These are phyloP conservation scores for Boloria selene DNA, from an alignment of 2,888 invertebrate genomes.

Conservation along the genomic window DNA sequence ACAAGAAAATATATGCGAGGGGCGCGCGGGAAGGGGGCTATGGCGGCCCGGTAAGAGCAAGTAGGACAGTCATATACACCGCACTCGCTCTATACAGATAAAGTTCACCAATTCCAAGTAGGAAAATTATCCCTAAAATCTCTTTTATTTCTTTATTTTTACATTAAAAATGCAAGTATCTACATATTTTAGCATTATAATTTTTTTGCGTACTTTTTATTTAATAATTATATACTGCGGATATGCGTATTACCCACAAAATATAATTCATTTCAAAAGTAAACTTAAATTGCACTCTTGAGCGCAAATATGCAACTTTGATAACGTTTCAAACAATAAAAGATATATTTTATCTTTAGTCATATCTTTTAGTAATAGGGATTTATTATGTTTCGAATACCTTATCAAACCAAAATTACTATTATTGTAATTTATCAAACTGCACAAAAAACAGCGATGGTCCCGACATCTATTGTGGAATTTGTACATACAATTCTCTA, in stretches of 20 bases:
- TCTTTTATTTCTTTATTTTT: slow-evolving; percentile 49
- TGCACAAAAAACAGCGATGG: not conserved
- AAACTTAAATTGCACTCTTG: not conserved
- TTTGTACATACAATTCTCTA: not conserved
- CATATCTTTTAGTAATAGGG: not conserved
- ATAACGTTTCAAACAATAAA: slow-evolving; percentile 2
- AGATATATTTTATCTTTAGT: not conserved
- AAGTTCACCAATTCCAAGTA: slow-evolving; percentile 63
- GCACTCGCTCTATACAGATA: slow-evolving; percentile 55
- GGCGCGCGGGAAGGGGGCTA: slow-evolving; percentile 49
- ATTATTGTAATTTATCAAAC: not conserved
- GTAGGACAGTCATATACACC: slow-evolving; percentile 43
- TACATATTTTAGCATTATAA: too few species aligned
- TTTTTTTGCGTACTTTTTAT: too few species aligned
- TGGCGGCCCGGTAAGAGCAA: slow-evolving; percentile 45
- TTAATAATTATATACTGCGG: too few species aligned
- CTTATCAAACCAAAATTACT: slow-evolving; percentile 5
- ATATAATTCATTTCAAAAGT: too few species aligned
- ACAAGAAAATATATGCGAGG: slow-evolving; percentile 66
- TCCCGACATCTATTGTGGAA: not conserved
- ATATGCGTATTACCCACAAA: too few species aligned
- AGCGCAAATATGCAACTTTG: not conserved
- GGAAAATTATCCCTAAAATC: slow-evolving; percentile 56
- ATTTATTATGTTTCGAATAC: slow-evolving; percentile 8
- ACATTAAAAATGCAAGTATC: not conserved